Percentiles rank a stretch among this genome's conserved stretches.
Conservation (phyloP, 2,888 invertebrate genomes). For the Mechanitis messenoides region DNA sequence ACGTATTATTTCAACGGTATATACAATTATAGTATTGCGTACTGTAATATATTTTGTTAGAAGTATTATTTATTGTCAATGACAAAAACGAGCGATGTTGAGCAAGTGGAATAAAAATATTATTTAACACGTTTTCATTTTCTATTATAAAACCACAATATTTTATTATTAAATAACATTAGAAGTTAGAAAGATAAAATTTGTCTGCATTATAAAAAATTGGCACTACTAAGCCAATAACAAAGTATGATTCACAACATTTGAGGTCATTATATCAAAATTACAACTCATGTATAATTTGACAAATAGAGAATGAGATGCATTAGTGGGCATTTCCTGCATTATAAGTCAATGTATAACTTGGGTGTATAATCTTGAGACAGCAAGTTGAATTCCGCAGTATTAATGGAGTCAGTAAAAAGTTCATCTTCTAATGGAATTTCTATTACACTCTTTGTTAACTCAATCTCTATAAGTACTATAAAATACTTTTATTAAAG, state of each 20-base stretch:
- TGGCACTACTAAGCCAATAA: constrained; percentile 26
- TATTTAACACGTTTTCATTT: no score
- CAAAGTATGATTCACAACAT: constrained; percentile 38
- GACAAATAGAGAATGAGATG: constrained; percentile 75
- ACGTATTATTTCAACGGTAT: constrained; percentile 32
- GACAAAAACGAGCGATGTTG: neutral
- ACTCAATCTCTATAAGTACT: no score
- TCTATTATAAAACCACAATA: no score
- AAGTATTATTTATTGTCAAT: constrained; percentile 17
- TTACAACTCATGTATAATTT: constrained; percentile 67
- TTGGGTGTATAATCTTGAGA: constrained; percentile 66
- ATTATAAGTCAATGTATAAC: constrained; percentile 62
- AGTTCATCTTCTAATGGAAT: constrained; percentile 33
- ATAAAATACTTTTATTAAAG: constrained; percentile 10
- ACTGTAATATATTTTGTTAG: constrained; percentile 9
- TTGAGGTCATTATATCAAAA: constrained; percentile 56
- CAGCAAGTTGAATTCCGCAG: constrained; percentile 51
- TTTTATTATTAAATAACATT: no score
- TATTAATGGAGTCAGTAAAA: constrained; percentile 51
- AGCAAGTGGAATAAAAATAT: neutral
- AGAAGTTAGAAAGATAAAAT: neutral
- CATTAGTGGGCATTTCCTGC: constrained; percentile 70
- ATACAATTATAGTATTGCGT: constrained; percentile 17
- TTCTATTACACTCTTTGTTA: neutral
- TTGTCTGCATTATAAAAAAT: constrained; percentile 24